Evolutionary conservation across 2,113 vertebrate species (phyloP).

Genomic region (Larimichthys crocea): DNA sequence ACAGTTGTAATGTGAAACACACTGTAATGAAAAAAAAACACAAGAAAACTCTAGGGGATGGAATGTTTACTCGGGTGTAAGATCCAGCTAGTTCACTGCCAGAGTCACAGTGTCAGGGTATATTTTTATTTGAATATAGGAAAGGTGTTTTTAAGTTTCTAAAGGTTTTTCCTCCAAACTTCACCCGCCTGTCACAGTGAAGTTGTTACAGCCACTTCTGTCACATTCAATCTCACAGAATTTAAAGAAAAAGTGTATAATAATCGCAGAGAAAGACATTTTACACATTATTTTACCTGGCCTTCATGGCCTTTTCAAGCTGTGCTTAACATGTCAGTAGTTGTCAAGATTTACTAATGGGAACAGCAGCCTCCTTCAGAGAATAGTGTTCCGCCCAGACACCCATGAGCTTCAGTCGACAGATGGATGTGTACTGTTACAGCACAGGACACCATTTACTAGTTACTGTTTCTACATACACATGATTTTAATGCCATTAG

Average conservation of each 20-base stretch:
- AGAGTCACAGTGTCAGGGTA: background rate
- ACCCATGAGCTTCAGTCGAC: too few relatives aligned
- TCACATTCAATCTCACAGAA: background rate
- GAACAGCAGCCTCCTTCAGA: background rate
- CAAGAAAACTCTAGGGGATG: background rate
- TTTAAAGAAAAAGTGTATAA: background rate
- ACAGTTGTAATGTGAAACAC: background rate
- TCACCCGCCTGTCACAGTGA: background rate
- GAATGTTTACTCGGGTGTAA: background rate
- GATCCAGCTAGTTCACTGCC: background rate
- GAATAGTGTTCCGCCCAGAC: background rate
- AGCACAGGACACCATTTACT: background rate
- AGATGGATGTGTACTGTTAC: background rate
- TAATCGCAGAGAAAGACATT: background rate
- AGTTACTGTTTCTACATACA: background rate
- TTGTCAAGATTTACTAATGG: background rate
- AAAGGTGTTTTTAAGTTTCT: background rate
- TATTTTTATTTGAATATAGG: background rate
- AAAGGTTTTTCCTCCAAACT: background rate
- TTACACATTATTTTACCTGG: background rate
- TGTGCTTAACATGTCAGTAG: background rate
- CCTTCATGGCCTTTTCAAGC: background rate
- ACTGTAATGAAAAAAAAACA: constrained; percentile 1
- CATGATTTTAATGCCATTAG: background rate
- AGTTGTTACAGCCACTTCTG: background rate